Conservation (phyloP, 1,140 invertebrate genomes). For the Mizuhopecten yessoensis region DNA sequence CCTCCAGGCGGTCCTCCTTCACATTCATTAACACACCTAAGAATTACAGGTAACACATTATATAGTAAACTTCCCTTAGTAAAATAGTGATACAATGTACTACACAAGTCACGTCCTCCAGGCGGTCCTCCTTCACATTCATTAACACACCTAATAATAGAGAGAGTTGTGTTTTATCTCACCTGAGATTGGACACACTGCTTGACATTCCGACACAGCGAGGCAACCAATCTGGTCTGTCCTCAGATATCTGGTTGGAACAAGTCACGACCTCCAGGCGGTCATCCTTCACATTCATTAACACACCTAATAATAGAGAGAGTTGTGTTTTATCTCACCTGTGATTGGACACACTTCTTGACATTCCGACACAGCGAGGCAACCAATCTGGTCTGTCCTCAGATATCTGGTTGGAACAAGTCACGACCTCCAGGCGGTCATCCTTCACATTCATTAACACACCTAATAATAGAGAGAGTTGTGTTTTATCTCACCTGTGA, state of each 20-base stretch:
- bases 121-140: too few relatives aligned
- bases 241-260: constrained; percentile 50
- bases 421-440: too few relatives aligned
- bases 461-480: too few relatives aligned
- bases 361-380: constrained; percentile 55
- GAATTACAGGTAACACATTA: too few relatives aligned
- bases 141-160: too few relatives aligned
- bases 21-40: constrained; percentile 59
- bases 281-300: constrained; percentile 56
- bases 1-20: too few relatives aligned
- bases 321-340: constrained; percentile 42
- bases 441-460: too few relatives aligned
- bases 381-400: constrained; percentile 62
- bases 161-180: neutral
- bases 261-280: constrained; percentile 55
- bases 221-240: constrained; percentile 62
- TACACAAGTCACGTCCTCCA: too few relatives aligned
- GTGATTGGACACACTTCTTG: constrained; percentile 57
- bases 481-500: constrained; percentile 51
- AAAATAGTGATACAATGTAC: too few relatives aligned
- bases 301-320: constrained; percentile 50
- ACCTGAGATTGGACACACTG: constrained; percentile 61
- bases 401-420: too few relatives aligned
- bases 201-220: constrained; percentile 57
- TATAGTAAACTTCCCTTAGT: too few relatives aligned